A percentile compares a stretch with the other conserved stretches of the same genome.
These are phyloP conservation scores for Zelleria hepariella DNA, from an alignment of 2,888 invertebrate genomes.

Conservation along the genomic window DNA sequence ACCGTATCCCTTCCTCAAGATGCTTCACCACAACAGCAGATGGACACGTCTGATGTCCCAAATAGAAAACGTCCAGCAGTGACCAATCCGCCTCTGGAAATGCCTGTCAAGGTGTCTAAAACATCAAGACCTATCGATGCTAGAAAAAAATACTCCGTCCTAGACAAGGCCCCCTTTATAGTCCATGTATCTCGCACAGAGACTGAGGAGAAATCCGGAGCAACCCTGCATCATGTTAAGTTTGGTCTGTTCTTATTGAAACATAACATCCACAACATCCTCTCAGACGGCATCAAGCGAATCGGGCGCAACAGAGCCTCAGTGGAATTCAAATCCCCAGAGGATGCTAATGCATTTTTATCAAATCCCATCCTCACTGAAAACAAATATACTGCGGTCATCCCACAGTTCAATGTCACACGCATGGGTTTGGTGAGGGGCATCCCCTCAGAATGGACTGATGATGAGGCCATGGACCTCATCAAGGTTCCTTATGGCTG, in stretches of 20 bases:
- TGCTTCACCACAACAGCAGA: too few species aligned
- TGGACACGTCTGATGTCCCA: too few species aligned
- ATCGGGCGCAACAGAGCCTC: background rate
- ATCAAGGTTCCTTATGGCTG: background rate
- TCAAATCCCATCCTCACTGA: too few species aligned
- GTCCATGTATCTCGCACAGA: background rate
- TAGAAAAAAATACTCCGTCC: too few species aligned
- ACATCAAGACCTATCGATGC: too few species aligned
- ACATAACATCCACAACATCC: background rate
- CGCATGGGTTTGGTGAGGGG: too few species aligned
- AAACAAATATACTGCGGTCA: background rate
- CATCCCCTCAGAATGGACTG: background rate
- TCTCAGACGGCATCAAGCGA: background rate
- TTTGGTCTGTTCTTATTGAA: background rate
- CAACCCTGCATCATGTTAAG: background rate
- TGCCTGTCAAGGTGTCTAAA: background rate
- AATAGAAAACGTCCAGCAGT: too few species aligned
- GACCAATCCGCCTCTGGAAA: too few species aligned
- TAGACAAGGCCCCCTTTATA: too few species aligned
- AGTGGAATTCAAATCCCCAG: background rate
- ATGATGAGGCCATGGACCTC: background rate
- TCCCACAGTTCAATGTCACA: too few species aligned
- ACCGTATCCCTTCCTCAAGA: too few species aligned
- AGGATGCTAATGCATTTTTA: background rate
- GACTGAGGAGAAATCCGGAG: background rate